A percentile compares a stretch with the other conserved stretches of the same genome.
Conservation (phyloP, 1,140 invertebrate genomes). For the Calosoma granatense region DNA sequence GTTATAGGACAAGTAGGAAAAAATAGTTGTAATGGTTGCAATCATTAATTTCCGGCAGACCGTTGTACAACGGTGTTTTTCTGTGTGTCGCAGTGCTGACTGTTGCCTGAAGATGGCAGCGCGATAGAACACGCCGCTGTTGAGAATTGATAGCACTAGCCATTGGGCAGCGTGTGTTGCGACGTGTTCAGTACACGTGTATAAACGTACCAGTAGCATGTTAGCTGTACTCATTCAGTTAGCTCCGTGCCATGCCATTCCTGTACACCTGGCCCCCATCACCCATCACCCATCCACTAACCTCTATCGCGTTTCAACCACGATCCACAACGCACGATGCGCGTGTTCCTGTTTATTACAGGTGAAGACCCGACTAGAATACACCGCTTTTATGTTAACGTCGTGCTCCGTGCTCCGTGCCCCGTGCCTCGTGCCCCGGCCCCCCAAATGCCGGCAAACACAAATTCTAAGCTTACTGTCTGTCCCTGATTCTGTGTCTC, state of each 20-base stretch:
- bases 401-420: no score
- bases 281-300: background rate
- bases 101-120: conserved; percentile 6
- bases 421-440: no score
- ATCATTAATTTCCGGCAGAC: background rate
- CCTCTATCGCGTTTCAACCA: no score
- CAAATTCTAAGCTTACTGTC: no score
- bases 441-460: no score
- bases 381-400: no score
- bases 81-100: background rate
- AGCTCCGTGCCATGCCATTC: background rate
- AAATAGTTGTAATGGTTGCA: background rate
- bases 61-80: background rate
- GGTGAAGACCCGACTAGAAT: no score
- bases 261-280: background rate
- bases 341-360: no score
- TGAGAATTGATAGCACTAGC: conserved; percentile 1
- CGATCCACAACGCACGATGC: no score
- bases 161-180: background rate
- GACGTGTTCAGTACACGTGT: background rate
- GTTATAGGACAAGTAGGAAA: background rate
- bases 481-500: no score
- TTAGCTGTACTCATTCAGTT: no score
- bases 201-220: background rate
- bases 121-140: background rate